These are phyloP conservation scores for Cossypha caffra DNA, from an alignment of 2,797 vertebrate species.

Conservation along the genomic window DNA sequence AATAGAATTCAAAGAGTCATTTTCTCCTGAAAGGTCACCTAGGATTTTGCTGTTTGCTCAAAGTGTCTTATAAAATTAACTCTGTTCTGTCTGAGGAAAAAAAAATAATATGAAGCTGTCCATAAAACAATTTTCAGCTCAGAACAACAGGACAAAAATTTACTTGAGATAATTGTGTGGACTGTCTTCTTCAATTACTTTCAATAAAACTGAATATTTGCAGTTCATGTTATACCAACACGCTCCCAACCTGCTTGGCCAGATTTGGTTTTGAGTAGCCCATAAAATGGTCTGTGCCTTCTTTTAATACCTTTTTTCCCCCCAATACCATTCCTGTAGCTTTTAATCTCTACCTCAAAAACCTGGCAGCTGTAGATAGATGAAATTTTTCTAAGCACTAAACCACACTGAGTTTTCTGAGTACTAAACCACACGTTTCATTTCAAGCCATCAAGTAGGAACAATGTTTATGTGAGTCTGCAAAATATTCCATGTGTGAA, in stretches of 20 bases:
- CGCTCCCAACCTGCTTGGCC: not conserved
- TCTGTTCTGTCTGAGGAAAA: constrained; percentile 8
- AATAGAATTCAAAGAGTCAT: not conserved
- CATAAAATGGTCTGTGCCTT: constrained; percentile 14
- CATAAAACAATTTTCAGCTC: constrained; percentile 45
- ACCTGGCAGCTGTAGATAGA: not conserved
- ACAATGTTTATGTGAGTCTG: not conserved
- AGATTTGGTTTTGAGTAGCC: constrained; percentile 17
- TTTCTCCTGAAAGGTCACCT: not conserved
- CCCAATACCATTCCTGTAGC: not conserved
- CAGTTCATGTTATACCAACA: constrained; percentile 49
- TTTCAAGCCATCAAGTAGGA: not conserved
- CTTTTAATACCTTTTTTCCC: not conserved
- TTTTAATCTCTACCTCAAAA: not conserved
- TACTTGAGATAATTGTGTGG: constrained; percentile 26
- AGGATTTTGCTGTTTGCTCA: constrained; percentile 1
- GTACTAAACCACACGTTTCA: not conserved
- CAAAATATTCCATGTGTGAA: constrained; percentile 23
- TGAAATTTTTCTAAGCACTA: not conserved
- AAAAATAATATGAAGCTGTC: constrained; percentile 3
- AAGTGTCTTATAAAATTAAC: constrained; percentile 41
- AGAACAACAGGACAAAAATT: constrained; percentile 26
- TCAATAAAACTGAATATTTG: constrained; percentile 75
- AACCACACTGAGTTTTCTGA: not conserved
- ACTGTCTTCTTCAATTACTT: constrained; percentile 68